These are phyloP conservation scores for Achroia grisella DNA, from an alignment of 1,140 invertebrate species.

Conservation along the genomic window DNA sequence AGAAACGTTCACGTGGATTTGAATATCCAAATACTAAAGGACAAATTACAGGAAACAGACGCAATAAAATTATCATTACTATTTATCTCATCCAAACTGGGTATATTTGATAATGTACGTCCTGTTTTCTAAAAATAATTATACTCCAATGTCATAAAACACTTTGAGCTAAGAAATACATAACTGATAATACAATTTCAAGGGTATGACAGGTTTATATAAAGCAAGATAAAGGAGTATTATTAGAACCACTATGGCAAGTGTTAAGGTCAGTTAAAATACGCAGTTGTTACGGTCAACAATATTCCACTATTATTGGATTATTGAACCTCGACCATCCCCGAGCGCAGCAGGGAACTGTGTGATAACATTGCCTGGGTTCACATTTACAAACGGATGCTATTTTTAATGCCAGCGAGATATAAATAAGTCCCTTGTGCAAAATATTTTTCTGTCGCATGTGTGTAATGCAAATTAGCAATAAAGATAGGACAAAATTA, in stretches of 20 bases:
- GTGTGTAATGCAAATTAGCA: not conserved
- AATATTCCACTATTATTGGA: constrained; percentile 44
- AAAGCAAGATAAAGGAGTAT: constrained; percentile 52
- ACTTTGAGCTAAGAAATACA: too few relatives aligned
- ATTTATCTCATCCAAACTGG: too few relatives aligned
- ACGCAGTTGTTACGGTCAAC: constrained; percentile 26
- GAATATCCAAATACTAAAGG: too few relatives aligned
- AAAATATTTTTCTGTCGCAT: constrained; percentile 10
- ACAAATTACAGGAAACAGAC: too few relatives aligned
- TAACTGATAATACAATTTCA: not conserved
- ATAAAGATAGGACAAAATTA: too few relatives aligned
- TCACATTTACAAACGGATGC: constrained; percentile 2
- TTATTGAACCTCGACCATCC: constrained; percentile 34
- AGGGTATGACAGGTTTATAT: constrained; percentile 26
- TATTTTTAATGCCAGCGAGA: constrained; percentile 9
- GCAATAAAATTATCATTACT: too few relatives aligned
- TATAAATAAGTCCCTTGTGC: constrained; percentile 10
- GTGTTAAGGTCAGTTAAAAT: constrained; percentile 40
- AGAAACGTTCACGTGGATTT: too few relatives aligned
- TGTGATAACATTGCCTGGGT: constrained; percentile 2
- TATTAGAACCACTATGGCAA: constrained; percentile 49
- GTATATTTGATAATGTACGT: too few relatives aligned
- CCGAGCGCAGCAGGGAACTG: not conserved
- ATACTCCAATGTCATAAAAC: too few relatives aligned
- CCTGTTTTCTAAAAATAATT: too few relatives aligned